These are phyloP conservation scores for Syngnathus rostellatus DNA, from an alignment of 2,797 vertebrate species.

Conservation along the genomic window DNA sequence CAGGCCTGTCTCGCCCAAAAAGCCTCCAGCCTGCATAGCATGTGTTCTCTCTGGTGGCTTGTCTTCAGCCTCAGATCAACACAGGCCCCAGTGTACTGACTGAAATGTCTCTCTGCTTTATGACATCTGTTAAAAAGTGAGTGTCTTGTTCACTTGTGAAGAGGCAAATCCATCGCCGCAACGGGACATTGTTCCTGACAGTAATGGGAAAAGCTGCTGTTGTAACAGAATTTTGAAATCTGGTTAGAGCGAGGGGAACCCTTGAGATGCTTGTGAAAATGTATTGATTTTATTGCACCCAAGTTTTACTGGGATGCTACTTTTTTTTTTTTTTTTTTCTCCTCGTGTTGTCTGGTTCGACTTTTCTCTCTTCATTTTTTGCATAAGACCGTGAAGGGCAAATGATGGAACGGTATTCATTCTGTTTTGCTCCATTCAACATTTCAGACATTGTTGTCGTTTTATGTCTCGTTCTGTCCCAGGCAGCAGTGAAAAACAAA, in stretches of 20 bases:
- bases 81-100: constrained; percentile 47
- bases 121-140: constrained; percentile 65
- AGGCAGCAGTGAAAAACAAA: too few species aligned
- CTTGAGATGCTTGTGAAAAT: constrained; percentile 27
- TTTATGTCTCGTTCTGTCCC: too few species aligned
- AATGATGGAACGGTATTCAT: not conserved
- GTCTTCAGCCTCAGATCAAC: constrained; percentile 56
- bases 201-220: constrained; percentile 52
- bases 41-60: constrained; percentile 41
- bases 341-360: not conserved
- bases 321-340: constrained; percentile 24
- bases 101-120: constrained; percentile 63
- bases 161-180: constrained; percentile 53
- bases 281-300: constrained; percentile 32
- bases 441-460: too few species aligned
- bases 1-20: constrained; percentile 39
- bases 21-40: constrained; percentile 38
- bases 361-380: not conserved
- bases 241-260: constrained; percentile 37
- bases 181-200: constrained; percentile 48
- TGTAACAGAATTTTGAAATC: constrained; percentile 44
- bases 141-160: constrained; percentile 54
- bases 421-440: not conserved
- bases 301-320: constrained; percentile 23
- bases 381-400: not conserved